These are phyloP conservation scores for Aurelia aurita complex sp. Pacific DNA, from an alignment of 30 jellyfish, hydroid and myxozoan genomes.

Conservation along the genomic window DNA sequence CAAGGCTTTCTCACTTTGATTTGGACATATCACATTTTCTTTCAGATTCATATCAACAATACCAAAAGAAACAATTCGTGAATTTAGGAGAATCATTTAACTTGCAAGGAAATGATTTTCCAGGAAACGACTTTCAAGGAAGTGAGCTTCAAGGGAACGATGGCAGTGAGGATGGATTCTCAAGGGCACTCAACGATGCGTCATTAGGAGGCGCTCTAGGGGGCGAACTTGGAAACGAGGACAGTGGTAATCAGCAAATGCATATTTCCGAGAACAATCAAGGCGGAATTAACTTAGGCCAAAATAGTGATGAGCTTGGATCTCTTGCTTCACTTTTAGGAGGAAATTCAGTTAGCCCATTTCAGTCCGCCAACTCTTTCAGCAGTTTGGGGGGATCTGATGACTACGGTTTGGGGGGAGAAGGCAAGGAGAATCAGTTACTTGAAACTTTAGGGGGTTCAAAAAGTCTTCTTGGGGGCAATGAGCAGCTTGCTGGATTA, in stretches of 20 bases:
- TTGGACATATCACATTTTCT: background rate
- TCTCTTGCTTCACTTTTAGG: slow-evolving; percentile 71
- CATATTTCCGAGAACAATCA: slow-evolving; percentile 80
- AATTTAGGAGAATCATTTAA: slow-evolving; percentile 66
- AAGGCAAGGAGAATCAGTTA: slow-evolving; percentile 21
- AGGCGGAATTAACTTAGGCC: slow-evolving; percentile 81
- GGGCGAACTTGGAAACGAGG: slow-evolving; percentile 76
- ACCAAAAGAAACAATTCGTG: slow-evolving; percentile 77
- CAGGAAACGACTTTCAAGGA: no score
- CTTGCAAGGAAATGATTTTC: slow-evolving; percentile 4
- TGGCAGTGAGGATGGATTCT: slow-evolving; percentile 65
- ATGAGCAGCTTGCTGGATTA: slow-evolving; percentile 39
- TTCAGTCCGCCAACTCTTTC: slow-evolving; percentile 25
- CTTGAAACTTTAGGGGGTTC: slow-evolving; percentile 39
- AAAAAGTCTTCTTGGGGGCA: slow-evolving; percentile 25
- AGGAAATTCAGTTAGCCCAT: slow-evolving; percentile 43
- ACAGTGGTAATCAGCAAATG: slow-evolving; percentile 59
- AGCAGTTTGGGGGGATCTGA: slow-evolving; percentile 63
- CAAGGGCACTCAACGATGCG: slow-evolving; percentile 77
- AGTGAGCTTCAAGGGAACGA: slow-evolving; percentile 3
- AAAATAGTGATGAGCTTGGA: slow-evolving; percentile 49
- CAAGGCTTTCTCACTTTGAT: no score
- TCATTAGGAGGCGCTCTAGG: slow-evolving; percentile 72
- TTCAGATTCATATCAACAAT: slow-evolving; percentile 40
- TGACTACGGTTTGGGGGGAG: slow-evolving; percentile 38